Conservation (phyloP, 2,797 vertebrate species). For the Micrastur ruficollis region DNA sequence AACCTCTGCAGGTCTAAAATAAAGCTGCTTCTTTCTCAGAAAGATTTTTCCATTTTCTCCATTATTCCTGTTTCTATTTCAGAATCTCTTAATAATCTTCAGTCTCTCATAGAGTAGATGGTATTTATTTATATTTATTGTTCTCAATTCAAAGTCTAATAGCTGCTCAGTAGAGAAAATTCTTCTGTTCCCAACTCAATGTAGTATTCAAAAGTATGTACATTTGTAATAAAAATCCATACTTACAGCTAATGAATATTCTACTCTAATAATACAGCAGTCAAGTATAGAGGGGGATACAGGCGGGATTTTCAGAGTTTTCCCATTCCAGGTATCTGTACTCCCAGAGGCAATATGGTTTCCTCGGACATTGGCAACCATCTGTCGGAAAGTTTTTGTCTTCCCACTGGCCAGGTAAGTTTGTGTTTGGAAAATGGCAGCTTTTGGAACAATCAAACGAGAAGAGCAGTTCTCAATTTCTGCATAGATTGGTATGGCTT, state of each 20-base stretch:
- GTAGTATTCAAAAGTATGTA: not conserved
- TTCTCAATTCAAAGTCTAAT: not conserved
- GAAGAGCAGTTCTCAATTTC: slow-evolving; percentile 85
- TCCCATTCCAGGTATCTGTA: slow-evolving; percentile 83
- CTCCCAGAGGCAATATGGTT: slow-evolving; percentile 82
- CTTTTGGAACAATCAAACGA: slow-evolving; percentile 84
- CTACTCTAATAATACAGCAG: slow-evolving; percentile 82
- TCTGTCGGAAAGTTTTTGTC: slow-evolving; percentile 77
- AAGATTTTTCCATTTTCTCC: not conserved
- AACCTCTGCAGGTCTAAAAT: not conserved
- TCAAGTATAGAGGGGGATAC: slow-evolving; percentile 82
- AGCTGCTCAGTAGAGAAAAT: not conserved
- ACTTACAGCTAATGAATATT: slow-evolving; percentile 83
- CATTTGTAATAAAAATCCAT: not conserved
- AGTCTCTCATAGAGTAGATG: not conserved
- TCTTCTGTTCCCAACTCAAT: not conserved
- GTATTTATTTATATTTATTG: not conserved
- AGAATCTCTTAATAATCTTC: not conserved
- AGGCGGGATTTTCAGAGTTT: slow-evolving; percentile 81
- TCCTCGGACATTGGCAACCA: slow-evolving; percentile 81
- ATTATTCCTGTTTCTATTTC: not conserved
- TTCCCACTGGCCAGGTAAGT: slow-evolving; percentile 79
- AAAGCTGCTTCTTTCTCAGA: not conserved
- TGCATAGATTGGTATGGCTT: slow-evolving; percentile 84
- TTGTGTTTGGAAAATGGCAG: slow-evolving; percentile 85